Conservation (phyloP, 2,113 vertebrate species). For the Gallinago media region DNA sequence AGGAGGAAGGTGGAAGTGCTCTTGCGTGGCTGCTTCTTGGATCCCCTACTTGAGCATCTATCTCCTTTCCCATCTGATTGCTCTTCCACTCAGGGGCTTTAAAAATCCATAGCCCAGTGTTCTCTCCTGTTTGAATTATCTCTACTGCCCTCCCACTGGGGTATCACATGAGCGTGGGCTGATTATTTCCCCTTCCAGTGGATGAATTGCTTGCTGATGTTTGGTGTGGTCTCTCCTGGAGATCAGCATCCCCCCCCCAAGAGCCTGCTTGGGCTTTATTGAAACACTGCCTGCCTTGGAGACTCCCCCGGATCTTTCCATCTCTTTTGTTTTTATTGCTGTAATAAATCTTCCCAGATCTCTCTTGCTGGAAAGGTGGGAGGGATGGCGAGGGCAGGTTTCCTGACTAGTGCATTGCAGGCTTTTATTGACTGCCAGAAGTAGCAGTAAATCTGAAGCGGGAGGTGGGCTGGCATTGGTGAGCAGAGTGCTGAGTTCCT, state of each 20-base stretch:
- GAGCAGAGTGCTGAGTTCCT: neutral
- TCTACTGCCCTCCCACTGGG: neutral
- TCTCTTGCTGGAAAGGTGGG: slow-evolving; percentile 7
- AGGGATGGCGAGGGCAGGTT: slow-evolving; percentile 46
- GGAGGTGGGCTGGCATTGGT: neutral
- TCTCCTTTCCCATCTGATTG: neutral
- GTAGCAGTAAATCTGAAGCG: slow-evolving; percentile 38
- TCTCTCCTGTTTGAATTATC: neutral
- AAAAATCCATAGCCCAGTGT: neutral
- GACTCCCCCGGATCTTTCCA: neutral
- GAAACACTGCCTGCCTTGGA: slow-evolving; percentile 6
- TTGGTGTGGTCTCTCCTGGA: slow-evolving; percentile 14
- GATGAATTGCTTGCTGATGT: neutral
- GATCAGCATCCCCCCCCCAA: slow-evolving; percentile 5
- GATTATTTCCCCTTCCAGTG: neutral
- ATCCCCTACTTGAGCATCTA: neutral
- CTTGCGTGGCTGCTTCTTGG: neutral
- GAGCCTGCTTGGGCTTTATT: slow-evolving; percentile 55
- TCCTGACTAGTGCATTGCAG: slow-evolving; percentile 51
- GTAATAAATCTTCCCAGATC: slow-evolving; percentile 52
- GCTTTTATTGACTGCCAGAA: slow-evolving; percentile 63
- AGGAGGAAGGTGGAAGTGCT: neutral
- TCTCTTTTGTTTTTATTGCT: slow-evolving; percentile 60
- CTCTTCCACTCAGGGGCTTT: neutral
- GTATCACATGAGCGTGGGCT: neutral